phyloP scores from a whole-genome alignment of 2,113 vertebrate species.

The Ochotona princeps region DNA sequence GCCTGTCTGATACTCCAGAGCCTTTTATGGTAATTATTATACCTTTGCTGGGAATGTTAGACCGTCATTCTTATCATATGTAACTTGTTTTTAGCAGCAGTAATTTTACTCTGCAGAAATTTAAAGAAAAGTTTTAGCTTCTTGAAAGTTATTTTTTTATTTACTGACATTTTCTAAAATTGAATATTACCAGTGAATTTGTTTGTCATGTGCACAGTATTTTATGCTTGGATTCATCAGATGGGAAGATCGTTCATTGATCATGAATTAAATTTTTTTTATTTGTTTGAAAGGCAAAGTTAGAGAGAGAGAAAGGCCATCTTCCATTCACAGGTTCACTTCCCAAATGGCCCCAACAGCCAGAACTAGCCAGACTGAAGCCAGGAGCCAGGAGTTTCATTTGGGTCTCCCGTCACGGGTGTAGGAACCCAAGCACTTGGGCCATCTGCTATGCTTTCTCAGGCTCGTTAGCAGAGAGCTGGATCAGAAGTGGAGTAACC shows the following conservation, averaged over 20 bases:
- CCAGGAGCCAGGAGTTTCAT: too few relatives aligned
- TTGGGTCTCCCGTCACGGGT: too few relatives aligned
- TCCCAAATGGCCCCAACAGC: too few relatives aligned
- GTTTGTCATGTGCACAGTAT: not conserved
- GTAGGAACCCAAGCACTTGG: too few relatives aligned
- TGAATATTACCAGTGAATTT: conserved; percentile 18
- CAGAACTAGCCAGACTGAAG: too few relatives aligned
- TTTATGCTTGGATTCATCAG: not conserved
- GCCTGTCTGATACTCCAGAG: conserved; percentile 40
- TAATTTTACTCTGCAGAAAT: not conserved
- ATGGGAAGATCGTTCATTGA: not conserved
- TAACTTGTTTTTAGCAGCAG: not conserved
- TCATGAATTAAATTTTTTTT: not conserved
- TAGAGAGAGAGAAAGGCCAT: too few relatives aligned
- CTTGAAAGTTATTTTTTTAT: conserved; percentile 36
- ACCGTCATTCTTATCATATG: not conserved
- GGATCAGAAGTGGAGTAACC: too few relatives aligned
- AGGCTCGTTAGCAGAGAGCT: too few relatives aligned
- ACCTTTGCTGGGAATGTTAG: not conserved
- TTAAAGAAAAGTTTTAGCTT: conserved; percentile 26
- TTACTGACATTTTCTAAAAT: conserved; percentile 33
- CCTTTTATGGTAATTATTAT: not conserved
- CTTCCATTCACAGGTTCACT: too few relatives aligned
- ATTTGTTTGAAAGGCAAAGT: too few relatives aligned
- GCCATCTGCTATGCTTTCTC: too few relatives aligned